Evolutionary conservation across 2,888 invertebrate species (phyloP).

Genomic region (Latrodectus elegans): DNA sequence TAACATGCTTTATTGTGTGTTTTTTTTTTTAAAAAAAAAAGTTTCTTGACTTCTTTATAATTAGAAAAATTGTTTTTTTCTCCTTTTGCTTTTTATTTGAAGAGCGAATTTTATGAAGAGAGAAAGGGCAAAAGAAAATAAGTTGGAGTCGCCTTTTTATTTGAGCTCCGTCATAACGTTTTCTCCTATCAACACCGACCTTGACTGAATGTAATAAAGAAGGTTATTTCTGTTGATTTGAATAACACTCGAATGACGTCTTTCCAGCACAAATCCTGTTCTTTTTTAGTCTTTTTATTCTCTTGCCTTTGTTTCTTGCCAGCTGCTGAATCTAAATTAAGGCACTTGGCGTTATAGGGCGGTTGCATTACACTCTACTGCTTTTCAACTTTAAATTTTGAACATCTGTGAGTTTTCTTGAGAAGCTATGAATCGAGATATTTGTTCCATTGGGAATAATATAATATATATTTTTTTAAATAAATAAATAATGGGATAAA

Average conservation of each 20-base stretch:
- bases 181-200: slow-evolving; percentile 21
- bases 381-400: neutral
- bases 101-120: neutral
- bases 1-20: too few species aligned
- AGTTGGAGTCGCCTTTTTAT: neutral
- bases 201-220: slow-evolving; percentile 38
- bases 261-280: neutral
- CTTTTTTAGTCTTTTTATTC: slow-evolving; percentile 7
- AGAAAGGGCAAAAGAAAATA: neutral
- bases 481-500: too few species aligned
- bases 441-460: too few species aligned
- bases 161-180: neutral
- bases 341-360: slow-evolving; percentile 13
- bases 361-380: neutral
- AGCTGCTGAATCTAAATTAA: slow-evolving; percentile 53
- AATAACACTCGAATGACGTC: slow-evolving; percentile 8
- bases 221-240: slow-evolving; percentile 34
- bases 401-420: too few species aligned
- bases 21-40: too few species aligned
- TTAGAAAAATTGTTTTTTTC: too few species aligned
- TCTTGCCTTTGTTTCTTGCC: slow-evolving; percentile 20
- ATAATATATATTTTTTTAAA: too few species aligned
- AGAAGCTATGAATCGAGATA: too few species aligned
- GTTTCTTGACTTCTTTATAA: too few species aligned
- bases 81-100: too few species aligned